Conservation (phyloP, 2,113 vertebrate species). For the Hystrix brachyura region DNA sequence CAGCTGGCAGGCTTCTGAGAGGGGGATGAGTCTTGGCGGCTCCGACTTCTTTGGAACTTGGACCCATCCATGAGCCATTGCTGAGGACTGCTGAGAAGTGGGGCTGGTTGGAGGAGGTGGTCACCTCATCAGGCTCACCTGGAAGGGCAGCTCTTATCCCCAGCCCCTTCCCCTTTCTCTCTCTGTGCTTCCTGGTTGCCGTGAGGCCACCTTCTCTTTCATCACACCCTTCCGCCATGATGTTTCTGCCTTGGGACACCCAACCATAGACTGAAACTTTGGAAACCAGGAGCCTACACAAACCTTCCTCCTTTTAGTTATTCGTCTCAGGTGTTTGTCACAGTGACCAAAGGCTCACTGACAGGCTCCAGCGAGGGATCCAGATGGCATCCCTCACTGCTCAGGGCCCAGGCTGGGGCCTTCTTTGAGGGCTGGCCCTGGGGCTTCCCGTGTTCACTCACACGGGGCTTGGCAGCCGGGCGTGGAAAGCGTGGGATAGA, state of each 20-base stretch:
- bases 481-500: background rate
- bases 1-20: background rate
- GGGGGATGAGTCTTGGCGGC: background rate
- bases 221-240: accelerated
- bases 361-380: background rate
- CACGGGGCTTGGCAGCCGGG: background rate
- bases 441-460: background rate
- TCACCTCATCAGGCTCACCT: too few relatives aligned
- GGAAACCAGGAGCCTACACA: background rate
- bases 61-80: too few relatives aligned
- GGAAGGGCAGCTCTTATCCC: too few relatives aligned
- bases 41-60: background rate
- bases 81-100: too few relatives aligned
- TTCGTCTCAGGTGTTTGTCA: background rate
- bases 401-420: background rate
- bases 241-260: background rate
- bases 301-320: background rate
- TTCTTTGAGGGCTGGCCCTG: background rate
- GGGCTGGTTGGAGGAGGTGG: too few relatives aligned
- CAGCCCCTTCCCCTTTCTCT: too few relatives aligned
- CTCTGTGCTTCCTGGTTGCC: background rate
- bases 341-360: background rate
- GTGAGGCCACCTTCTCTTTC: background rate
- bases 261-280: background rate
- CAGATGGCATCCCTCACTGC: too few relatives aligned